Conservation (phyloP, 2,113 vertebrate genomes). For the Burhinus oedicnemus region DNA sequence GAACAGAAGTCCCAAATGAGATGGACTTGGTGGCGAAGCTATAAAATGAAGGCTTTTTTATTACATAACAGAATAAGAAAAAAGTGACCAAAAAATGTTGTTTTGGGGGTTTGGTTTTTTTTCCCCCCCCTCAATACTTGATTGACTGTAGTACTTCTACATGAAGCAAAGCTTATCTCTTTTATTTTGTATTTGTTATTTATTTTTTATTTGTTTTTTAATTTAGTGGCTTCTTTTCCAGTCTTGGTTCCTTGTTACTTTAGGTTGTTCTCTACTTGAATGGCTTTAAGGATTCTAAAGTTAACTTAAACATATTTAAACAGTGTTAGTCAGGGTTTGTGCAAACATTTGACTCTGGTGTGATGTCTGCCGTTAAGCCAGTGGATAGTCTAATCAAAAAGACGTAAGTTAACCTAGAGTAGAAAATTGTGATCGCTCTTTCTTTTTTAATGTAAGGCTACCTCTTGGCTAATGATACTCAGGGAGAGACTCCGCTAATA, state of each 20-base stretch:
- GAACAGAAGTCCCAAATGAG: not conserved
- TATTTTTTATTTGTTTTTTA: not conserved
- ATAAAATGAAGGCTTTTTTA: not conserved
- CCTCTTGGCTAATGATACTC: constrained; percentile 97
- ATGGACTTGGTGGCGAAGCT: not conserved
- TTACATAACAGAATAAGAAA: not conserved
- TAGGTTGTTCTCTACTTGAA: not conserved
- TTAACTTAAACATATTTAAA: not conserved
- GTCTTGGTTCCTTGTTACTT: not conserved
- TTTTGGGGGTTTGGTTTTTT: not conserved
- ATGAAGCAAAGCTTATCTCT: not conserved
- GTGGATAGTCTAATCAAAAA: not conserved
- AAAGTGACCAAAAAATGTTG: not conserved
- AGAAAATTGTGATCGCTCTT: constrained; percentile 78
- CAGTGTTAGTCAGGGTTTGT: not conserved
- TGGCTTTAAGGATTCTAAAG: not conserved
- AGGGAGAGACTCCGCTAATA: constrained; percentile 97
- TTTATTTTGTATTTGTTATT: too few species aligned
- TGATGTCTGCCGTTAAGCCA: not conserved
- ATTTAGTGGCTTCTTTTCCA: not conserved
- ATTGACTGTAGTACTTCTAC: not conserved
- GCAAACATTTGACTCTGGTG: not conserved
- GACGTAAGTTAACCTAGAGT: constrained; percentile 57
- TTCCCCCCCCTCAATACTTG: not conserved
- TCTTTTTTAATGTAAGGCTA: constrained; percentile 87